These are phyloP conservation scores for Monopterus albus DNA, from an alignment of 2,113 vertebrate genomes.

Conservation along the genomic window DNA sequence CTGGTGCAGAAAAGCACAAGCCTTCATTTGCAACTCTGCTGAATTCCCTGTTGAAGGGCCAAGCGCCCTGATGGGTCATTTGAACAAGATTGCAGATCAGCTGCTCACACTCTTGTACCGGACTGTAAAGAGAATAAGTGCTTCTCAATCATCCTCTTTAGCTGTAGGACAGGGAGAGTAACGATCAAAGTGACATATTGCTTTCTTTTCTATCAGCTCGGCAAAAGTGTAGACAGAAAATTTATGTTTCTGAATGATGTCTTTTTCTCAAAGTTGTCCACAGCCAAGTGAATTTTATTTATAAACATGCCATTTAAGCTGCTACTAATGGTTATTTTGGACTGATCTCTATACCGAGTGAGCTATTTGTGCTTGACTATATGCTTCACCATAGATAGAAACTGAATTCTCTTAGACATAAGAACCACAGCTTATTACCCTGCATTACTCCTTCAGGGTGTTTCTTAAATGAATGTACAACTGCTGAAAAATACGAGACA, in stretches of 20 bases:
- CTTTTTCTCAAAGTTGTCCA: not conserved
- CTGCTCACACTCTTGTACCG: conserved; percentile 19
- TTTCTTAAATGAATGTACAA: conserved; percentile 9
- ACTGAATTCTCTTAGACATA: conserved; percentile 7
- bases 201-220: conserved; percentile 5
- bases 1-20: conserved; percentile 11
- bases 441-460: conserved; percentile 7
- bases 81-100: conserved; percentile 41
- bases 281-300: not conserved
- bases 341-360: not conserved
- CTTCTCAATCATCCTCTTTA: conserved; percentile 19
- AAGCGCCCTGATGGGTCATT: conserved; percentile 25
- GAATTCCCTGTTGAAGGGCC: conserved; percentile 40
- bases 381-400: not conserved
- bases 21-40: conserved; percentile 35
- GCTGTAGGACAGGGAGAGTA: conserved; percentile 1
- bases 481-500: conserved; percentile 13
- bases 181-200: conserved; percentile 8
- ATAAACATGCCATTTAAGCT: no score
- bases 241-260: not conserved
- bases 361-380: not conserved
- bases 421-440: conserved; percentile 18
- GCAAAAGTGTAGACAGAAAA: not conserved
- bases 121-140: conserved; percentile 31
- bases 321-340: not conserved